Conservation (phyloP, 2,113 vertebrate genomes). For the Periophthalmus modestus region DNA sequence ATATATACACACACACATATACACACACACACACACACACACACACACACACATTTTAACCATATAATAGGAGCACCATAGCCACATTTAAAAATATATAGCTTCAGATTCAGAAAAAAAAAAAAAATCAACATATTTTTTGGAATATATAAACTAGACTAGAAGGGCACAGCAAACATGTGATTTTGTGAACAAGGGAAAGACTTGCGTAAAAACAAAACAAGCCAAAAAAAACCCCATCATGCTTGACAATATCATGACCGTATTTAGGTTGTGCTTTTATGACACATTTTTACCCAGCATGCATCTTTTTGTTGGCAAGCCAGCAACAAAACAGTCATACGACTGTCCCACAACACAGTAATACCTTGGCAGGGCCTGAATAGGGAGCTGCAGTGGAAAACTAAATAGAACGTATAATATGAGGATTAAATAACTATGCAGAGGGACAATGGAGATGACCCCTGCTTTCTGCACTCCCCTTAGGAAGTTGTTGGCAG, state of each 20-base stretch:
- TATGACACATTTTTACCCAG: constrained; percentile 3
- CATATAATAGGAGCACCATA: too few relatives aligned
- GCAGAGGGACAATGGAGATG: constrained; percentile 48
- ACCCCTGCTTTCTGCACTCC: constrained; percentile 50
- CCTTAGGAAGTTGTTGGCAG: constrained; percentile 63
- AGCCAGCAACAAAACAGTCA: constrained; percentile 20
- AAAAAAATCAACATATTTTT: too few relatives aligned
- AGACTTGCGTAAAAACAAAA: background rate
- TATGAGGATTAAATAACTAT: constrained; percentile 55
- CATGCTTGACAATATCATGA: background rate
- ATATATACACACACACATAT: too few relatives aligned
- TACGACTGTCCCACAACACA: constrained; percentile 28
- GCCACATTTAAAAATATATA: too few relatives aligned
- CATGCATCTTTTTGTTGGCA: background rate
- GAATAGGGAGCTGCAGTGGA: constrained; percentile 38
- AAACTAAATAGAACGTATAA: constrained; percentile 50
- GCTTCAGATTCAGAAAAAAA: too few relatives aligned
- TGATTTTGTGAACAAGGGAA: too few relatives aligned
- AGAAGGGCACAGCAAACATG: too few relatives aligned
- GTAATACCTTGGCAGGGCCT: constrained; percentile 52
- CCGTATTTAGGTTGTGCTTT: background rate
- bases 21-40: too few relatives aligned
- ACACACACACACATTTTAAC: too few relatives aligned
- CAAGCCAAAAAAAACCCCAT: background rate
- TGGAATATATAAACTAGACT: too few relatives aligned